Evolutionary conservation across 2,888 invertebrate species (phyloP), one percentile per base, ranked within the genome.

Genomic region (Callosobruchus maculatus): DNA sequence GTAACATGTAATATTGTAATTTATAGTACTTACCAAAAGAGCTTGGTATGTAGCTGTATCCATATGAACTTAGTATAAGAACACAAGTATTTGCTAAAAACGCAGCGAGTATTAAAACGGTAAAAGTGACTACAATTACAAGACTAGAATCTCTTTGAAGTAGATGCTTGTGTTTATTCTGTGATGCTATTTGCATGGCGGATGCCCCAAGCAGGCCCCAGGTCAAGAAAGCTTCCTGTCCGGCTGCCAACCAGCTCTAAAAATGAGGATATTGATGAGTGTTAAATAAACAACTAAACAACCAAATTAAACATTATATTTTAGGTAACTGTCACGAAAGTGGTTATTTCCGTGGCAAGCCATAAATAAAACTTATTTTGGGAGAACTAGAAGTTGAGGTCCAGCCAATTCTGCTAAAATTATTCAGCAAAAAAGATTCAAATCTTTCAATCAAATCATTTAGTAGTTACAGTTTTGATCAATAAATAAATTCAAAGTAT

Each of bases 241-340:
- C 93, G 0, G 97, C 97, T 0, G 96, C 95, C 26, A 94, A 90
- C 97, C 97, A 97, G 79, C 95, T 93, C 92, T 94, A 87, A 20
- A 89, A 89, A 78, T 5, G 66, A 18, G 18, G 21, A 26, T 4
- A 26, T 26, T 7, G 7, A 7, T 31, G 70, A 70, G 31, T 30
- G n/a, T n/a, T n/a, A n/a, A n/a, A n/a, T n/a, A n/a, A n/a, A n/a
- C n/a, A n/a, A n/a, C n/a, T n/a, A n/a, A n/a, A n/a, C n/a, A n/a
- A n/a, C n/a, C n/a, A n/a, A n/a, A n/a, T n/a, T n/a, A n/a, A n/a
- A n/a, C n/a, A n/a, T n/a, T n/a, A n/a, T n/a, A n/a, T n/a, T n/a
- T n/a, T n/a, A n/a, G n/a, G n/a, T n/a, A n/a, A n/a, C n/a, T n/a
- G n/a, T n/a, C n/a, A n/a, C n/a, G n/a, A n/a, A n/a, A n/a, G n/a